Base-by-base conservation (phyloP, 2,888 invertebrate genomes). In the Empis livida region DNA sequence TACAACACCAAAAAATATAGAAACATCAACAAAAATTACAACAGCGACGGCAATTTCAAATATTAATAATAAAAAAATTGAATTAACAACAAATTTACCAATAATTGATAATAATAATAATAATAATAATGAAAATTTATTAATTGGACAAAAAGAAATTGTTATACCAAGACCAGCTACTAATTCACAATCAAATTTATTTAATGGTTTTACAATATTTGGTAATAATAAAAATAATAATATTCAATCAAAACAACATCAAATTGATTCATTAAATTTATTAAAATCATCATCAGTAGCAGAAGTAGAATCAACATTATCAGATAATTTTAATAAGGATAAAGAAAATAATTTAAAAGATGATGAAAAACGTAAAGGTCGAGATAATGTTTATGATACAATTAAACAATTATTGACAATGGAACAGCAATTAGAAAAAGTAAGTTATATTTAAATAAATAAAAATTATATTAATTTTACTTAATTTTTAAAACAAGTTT, bases 91-190 rank as follows among this genome's bases (percentile, higher is more conserved):
- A 40, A 68, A 68, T 1, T 62, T 72, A 46, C 70, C 48, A 13
- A 40, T 40, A n/a, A n/a, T n/a, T n/a, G n/a, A n/a, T n/a, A n/a
- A n/a, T n/a, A n/a, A n/a, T n/a, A n/a, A n/a, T n/a, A n/a, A n/a
- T 23, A 43, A 44, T 2, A 48, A 46, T 23, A 37, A 37, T 37
- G 17, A 17, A 17, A 27, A 27, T 8, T 27, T 31, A 27, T 20
- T 45, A 2, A 47, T 56, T 17, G 80, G 80, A 1, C 78, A 82
- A 57, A 79, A 80, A 55, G 82, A 82, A 63, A 73, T 78, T 43
- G 77, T 78, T 11, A 65, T 81, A 57, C 74, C 78, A 48, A 69
- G 79, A 51, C 80, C 80, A 6, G 73, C 75, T 5, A 48, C 71
- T 71, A 54, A 71, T 74, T 35, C 76, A 76, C 59, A 73, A 13